phyloP scores from a whole-genome alignment of 2,113 vertebrate species.

The Bubo blakistoni region DNA sequence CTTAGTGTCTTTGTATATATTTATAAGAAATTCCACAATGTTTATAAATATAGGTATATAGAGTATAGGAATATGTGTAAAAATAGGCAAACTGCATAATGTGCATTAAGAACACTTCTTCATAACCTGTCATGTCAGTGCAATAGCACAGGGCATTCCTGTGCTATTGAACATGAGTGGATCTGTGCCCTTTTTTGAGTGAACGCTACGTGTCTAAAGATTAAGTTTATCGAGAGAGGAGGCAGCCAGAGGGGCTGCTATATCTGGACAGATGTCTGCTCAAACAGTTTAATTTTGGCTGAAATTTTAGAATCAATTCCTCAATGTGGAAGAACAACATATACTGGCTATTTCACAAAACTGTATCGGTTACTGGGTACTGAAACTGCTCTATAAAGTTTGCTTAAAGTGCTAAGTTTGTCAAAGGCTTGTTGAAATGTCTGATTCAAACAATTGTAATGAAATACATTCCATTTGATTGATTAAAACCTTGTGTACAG shows the following conservation, averaged over 20 bases:
- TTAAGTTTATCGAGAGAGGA: not conserved
- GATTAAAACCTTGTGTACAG: not conserved
- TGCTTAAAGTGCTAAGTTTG: not conserved
- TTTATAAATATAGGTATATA: not conserved
- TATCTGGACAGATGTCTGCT: not conserved
- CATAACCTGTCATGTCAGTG: not conserved
- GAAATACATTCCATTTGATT: not conserved
- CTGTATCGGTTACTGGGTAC: not conserved
- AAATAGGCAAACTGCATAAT: not conserved
- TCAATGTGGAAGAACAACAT: not conserved
- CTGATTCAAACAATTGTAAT: not conserved
- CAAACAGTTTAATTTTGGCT: not conserved
- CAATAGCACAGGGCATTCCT: not conserved
- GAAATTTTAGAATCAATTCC: not conserved
- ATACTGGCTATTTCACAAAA: not conserved
- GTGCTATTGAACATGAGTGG: not conserved
- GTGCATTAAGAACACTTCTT: not conserved
- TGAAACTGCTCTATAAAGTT: not conserved
- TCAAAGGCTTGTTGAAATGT: not conserved
- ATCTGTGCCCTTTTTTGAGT: not conserved
- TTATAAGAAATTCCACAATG: not conserved
- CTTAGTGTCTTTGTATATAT: not conserved
- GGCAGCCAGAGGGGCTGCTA: not conserved
- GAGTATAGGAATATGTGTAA: not conserved
- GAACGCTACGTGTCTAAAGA: not conserved